Percentiles rank a stretch among this genome's conserved stretches.
Evolutionary conservation across 2,797 vertebrate species (phyloP).

Genomic region (Aulostomus chinensis): DNA sequence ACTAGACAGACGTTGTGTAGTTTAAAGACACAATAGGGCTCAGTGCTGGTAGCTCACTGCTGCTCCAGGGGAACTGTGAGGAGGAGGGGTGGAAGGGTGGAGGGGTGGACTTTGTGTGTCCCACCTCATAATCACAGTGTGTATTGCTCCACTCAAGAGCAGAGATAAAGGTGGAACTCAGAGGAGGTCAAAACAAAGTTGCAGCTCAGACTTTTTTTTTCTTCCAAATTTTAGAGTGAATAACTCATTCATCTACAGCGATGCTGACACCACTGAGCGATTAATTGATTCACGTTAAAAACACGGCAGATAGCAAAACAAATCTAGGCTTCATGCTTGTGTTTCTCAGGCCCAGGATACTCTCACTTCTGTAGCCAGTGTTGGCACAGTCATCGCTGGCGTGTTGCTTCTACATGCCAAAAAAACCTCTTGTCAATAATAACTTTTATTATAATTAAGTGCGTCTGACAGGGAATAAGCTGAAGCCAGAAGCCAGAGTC

Average conservation of each 20-base stretch:
- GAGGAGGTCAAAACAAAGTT: neutral
- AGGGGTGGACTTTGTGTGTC: constrained; percentile 5
- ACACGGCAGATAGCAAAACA: no score
- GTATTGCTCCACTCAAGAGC: constrained; percentile 4
- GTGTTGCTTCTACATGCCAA: no score
- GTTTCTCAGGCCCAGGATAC: no score
- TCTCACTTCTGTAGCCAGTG: no score
- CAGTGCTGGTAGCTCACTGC: constrained; percentile 32
- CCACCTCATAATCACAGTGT: constrained; percentile 4
- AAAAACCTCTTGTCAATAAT: no score
- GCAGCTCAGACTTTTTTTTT: neutral
- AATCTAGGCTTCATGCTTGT: no score
- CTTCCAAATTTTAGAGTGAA: no score
- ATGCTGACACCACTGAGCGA: neutral
- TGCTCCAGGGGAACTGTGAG: constrained; percentile 21
- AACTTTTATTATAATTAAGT: no score
- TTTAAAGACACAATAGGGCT: constrained; percentile 51
- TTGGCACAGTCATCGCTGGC: no score
- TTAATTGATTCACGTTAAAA: no score
- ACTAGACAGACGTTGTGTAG: constrained; percentile 52
- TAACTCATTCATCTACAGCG: neutral
- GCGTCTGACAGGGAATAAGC: no score
- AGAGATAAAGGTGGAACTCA: neutral
- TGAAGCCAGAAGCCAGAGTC: no score
- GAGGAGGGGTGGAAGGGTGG: constrained; percentile 7